Percentiles rank a stretch among this genome's conserved stretches.
phyloP scores from a whole-genome alignment of 2,113 vertebrate species.

The Orycteropus afer region DNA sequence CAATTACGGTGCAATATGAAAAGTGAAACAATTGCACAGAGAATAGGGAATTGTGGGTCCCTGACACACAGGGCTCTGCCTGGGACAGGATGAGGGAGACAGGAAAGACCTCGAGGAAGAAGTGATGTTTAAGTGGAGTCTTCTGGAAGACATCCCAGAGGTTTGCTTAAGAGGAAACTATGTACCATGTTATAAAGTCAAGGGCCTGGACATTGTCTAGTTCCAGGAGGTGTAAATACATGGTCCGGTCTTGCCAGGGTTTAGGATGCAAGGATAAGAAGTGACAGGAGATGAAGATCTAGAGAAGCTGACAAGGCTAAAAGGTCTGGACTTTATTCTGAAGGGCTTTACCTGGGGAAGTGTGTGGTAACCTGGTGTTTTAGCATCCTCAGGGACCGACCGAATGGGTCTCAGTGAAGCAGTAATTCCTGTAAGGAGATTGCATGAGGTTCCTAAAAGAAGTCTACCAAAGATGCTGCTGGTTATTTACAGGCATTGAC shows the following conservation, averaged over 20 bases:
- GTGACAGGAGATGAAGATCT: background rate
- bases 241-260: background rate
- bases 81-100: background rate
- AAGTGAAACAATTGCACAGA: background rate
- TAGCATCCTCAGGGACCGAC: background rate
- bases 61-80: background rate
- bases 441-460: accelerated
- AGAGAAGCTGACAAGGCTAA: background rate
- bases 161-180: background rate
- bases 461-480: background rate
- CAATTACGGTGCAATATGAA: background rate
- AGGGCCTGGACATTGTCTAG: background rate
- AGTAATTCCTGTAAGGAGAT: accelerated
- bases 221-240: background rate
- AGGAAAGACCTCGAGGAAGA: background rate
- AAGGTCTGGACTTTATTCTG: no score
- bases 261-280: background rate
- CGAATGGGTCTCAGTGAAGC: no score
- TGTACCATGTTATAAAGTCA: background rate
- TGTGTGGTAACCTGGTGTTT: accelerated
- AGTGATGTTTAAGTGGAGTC: background rate
- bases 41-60: background rate
- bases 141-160: background rate
- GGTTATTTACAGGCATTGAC: background rate
- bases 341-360: background rate